Percentiles rank a stretch among this genome's conserved stretches.
Conservation (phyloP, 2,888 invertebrate species). For the Syritta pipiens region DNA sequence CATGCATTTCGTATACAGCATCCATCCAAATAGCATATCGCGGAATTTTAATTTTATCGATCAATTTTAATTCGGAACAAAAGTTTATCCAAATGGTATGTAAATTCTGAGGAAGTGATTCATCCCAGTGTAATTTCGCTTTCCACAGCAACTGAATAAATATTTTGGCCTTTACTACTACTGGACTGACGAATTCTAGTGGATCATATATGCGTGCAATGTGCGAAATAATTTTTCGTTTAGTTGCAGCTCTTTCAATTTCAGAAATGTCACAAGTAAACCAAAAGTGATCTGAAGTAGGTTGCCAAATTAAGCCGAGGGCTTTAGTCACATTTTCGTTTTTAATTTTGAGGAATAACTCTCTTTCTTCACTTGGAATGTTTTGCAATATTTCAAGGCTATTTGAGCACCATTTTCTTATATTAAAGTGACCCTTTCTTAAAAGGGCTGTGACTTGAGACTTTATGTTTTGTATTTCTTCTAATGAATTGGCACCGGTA, state of each 20-base stretch:
- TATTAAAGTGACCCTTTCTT: no score
- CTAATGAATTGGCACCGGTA: no score
- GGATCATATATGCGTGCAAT: no score
- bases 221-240: not conserved
- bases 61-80: not conserved
- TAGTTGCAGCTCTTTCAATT: not conserved
- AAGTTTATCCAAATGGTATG: not conserved
- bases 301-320: not conserved
- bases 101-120: not conserved
- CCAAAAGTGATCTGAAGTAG: not conserved
- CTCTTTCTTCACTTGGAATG: not conserved
- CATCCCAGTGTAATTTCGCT: not conserved
- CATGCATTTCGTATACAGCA: not conserved
- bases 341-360: not conserved
- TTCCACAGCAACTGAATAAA: not conserved
- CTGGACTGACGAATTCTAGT: no score
- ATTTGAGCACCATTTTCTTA: no score
- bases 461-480: no score
- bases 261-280: not conserved
- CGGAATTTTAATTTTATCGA: not conserved
- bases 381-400: not conserved
- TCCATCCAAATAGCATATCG: not conserved
- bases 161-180: not conserved
- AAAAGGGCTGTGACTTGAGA: no score
- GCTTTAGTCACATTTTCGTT: not conserved